Evolutionary conservation across 2,888 invertebrate species (phyloP), one percentile per base, ranked within the genome.

Genomic region (Drosophila demipolita): DNA sequence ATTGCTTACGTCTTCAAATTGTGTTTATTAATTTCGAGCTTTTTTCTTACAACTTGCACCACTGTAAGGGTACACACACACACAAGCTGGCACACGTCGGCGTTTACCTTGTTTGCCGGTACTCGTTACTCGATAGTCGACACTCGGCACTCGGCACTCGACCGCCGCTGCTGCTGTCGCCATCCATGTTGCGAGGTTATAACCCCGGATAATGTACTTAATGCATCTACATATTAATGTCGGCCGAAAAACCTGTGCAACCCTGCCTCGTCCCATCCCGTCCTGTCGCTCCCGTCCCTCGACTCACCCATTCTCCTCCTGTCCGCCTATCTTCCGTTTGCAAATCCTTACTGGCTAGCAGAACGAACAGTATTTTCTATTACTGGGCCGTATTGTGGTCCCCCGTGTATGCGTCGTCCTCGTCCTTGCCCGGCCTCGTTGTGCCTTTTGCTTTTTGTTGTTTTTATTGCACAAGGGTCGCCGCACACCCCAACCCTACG

Each of bases 201-300:
- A 92, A 91, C 92, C 92, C 92, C 90, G 89, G 87, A 92, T 93
- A 92, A 92, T 92, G 89, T 89, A 83, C 88, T 92, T 91, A 91
- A 91, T 91, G 91, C 91, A 92, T 90, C 90, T 89, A 87, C 82
- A 91, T 90, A 84, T 90, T 89, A 91, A 91, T 90, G 86, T 80
- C 81, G 82, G 75, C 76, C 65, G 70, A 79, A 86, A 86, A 91
- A 86, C 83, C 89, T 86, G 89, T 86, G 83, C 79, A 65, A 65
- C 40, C 59, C 61, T 65, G 48, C 67, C 62, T 45, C 11, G 8
- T 35, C 50, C 53, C 36, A 23, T 29, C 42, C 42, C 40, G 23
- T 49, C 12, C 8, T 17, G 45, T n/a, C 49, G 12, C 45, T 7
- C 12, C 7, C 42, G 20, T 12, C 42, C 20, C 42, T 20, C 45